Conservation (phyloP, 2,113 vertebrate genomes). For the Chinchilla lanigera region DNA sequence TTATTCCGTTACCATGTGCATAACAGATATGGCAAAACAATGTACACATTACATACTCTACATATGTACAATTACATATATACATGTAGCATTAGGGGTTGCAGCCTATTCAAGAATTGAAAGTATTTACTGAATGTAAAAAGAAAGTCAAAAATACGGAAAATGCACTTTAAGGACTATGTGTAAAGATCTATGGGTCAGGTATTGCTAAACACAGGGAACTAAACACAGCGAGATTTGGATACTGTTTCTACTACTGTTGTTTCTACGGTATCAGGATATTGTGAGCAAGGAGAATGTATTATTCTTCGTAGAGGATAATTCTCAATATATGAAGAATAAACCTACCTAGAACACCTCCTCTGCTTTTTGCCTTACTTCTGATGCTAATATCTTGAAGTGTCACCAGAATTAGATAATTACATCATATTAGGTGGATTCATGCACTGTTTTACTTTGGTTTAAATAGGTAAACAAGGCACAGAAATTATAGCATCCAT, state of each 20-base stretch:
- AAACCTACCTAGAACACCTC: not conserved
- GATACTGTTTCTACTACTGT: not conserved
- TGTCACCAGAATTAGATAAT: not conserved
- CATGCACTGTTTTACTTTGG: not conserved
- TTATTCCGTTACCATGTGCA: too few species aligned
- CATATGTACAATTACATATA: not conserved
- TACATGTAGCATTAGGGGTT: not conserved
- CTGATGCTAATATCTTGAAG: not conserved
- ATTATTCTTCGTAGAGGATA: not conserved
- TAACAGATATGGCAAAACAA: too few species aligned
- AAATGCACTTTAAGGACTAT: not conserved
- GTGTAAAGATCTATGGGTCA: too few species aligned
- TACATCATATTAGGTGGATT: not conserved
- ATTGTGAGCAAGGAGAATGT: not conserved
- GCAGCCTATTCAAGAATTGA: conserved; percentile 16
- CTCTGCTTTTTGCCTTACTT: not conserved
- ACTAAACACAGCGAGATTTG: not conserved
- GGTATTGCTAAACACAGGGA: too few species aligned
- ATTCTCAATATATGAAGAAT: not conserved
- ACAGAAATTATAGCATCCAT: not conserved
- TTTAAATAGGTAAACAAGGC: not conserved
- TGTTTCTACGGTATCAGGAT: not conserved
- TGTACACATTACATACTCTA: not conserved
- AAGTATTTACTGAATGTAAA: not conserved
- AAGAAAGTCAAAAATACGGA: not conserved